Percentiles rank a stretch among this genome's conserved stretches.
Conservation (phyloP, 2,797 vertebrate species). For the Bradypus variegatus region DNA sequence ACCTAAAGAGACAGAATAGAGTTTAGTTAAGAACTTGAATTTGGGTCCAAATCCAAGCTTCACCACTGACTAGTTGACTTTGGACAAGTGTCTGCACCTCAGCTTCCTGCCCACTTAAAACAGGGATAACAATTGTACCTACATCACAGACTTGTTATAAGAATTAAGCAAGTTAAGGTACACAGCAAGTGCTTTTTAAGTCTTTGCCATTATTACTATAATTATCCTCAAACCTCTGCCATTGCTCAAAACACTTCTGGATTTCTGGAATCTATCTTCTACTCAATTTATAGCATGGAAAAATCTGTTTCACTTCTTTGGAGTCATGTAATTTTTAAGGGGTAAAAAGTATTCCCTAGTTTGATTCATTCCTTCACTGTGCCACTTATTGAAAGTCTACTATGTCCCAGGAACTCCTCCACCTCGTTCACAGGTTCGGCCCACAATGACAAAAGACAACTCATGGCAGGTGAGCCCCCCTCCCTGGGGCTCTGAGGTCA, state of each 20-base stretch:
- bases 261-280: background rate
- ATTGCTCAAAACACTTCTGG: background rate
- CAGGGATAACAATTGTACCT: background rate
- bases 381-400: background rate
- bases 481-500: background rate
- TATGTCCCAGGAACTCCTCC: too few species aligned
- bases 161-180: background rate
- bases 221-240: background rate
- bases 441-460: background rate
- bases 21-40: background rate
- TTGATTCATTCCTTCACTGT: background rate
- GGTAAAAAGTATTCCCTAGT: background rate
- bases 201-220: background rate
- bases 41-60: background rate
- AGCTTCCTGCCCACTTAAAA: background rate
- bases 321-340: constrained; percentile 14
- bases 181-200: background rate
- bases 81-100: background rate
- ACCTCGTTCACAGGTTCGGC: background rate
- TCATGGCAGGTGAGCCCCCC: background rate
- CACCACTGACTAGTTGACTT: background rate
- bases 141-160: background rate
- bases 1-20: background rate
- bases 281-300: background rate
- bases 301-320: constrained; percentile 4